These are phyloP conservation scores for Torymus texanus DNA, from an alignment of 2,888 invertebrate species.

Conservation along the genomic window DNA sequence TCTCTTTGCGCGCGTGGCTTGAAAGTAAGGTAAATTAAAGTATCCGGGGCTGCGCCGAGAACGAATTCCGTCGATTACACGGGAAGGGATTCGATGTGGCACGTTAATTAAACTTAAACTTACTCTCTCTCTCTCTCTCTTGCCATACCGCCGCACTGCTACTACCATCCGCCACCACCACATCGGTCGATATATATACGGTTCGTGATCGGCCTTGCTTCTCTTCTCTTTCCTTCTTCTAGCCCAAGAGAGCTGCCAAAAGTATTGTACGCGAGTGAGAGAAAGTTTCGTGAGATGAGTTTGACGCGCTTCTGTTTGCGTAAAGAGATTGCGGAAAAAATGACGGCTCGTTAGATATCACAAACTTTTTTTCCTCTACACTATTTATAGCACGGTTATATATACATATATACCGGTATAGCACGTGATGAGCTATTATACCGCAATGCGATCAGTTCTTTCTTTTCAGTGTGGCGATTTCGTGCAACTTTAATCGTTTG, in stretches of 20 bases:
- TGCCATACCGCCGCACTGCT: too few species aligned
- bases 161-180: conserved; percentile 29
- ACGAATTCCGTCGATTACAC: conserved; percentile 25
- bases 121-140: conserved; percentile 55
- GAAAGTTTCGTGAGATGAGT: conserved; percentile 40
- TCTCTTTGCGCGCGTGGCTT: neutral
- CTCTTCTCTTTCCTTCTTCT: too few species aligned
- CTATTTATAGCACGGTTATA: too few species aligned
- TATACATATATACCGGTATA: too few species aligned
- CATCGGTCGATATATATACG: too few species aligned
- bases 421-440: too few species aligned
- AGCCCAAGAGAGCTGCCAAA: conserved; percentile 69
- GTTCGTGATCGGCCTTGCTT: conserved; percentile 9
- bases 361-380: too few species aligned
- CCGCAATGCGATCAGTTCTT: too few species aligned
- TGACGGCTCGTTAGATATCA: too few species aligned
- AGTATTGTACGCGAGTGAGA: conserved; percentile 63
- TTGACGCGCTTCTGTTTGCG: neutral
- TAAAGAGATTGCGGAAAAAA: too few species aligned
- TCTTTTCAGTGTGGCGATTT: too few species aligned
- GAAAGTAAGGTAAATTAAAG: conserved; percentile 55
- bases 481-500: too few species aligned
- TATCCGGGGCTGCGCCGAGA: conserved; percentile 24
- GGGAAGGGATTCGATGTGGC: conserved; percentile 65
- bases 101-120: conserved; percentile 72